Conservation (phyloP, 2,797 vertebrate species). For the Masticophis lateralis region DNA sequence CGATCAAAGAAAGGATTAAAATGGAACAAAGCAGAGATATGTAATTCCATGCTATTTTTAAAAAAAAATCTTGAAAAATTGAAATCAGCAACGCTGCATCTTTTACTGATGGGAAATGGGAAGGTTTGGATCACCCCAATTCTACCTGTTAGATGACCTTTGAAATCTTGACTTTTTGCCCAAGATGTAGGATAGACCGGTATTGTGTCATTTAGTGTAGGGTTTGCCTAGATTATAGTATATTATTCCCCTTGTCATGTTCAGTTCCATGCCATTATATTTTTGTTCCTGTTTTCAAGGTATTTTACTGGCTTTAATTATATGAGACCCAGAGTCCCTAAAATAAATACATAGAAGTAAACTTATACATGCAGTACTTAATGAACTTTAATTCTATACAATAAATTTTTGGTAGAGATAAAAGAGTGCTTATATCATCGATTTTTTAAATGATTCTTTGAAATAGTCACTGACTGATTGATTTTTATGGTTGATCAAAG, state of each 20-base stretch:
- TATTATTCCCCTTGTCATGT: background rate
- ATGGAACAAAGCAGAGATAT: background rate
- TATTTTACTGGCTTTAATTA: background rate
- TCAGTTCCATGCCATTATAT: background rate
- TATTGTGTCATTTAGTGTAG: background rate
- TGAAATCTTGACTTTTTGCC: background rate
- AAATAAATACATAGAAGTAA: background rate
- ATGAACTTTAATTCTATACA: background rate
- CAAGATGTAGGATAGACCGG: background rate
- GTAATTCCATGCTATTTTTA: background rate
- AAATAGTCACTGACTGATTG: rapidly evolving
- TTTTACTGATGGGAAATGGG: background rate
- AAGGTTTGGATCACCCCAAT: background rate
- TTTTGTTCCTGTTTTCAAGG: background rate
- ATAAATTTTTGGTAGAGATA: background rate
- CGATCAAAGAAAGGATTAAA: rapidly evolving
- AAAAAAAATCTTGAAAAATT: rapidly evolving
- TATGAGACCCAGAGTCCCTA: background rate
- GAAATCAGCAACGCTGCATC: rapidly evolving
- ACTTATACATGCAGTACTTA: background rate
- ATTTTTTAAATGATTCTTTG: rapidly evolving
- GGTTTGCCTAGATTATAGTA: background rate
- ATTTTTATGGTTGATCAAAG: background rate
- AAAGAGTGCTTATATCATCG: background rate
- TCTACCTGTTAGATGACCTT: background rate